Evolutionary conservation across 92 coral and sea anemone genomes (phyloP).

Genomic region (Ricordea florida): DNA sequence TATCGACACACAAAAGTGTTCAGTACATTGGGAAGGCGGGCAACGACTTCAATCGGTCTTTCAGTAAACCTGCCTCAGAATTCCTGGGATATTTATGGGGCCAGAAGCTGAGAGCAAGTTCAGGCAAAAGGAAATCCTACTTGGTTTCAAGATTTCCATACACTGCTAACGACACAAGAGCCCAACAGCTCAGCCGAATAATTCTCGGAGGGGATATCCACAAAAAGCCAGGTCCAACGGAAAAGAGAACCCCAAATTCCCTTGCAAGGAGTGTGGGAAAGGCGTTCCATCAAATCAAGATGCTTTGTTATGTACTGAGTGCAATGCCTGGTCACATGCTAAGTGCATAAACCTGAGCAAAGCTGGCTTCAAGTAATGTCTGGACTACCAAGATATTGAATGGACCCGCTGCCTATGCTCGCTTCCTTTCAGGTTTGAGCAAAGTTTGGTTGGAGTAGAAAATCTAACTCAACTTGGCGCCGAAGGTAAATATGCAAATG

Average conservation of each 20-base stretch:
- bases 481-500: constrained; percentile 23
- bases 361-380: too few relatives aligned
- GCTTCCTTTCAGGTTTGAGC: constrained; percentile 7
- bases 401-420: not conserved
- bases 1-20: not conserved
- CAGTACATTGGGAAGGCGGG: not conserved
- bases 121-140: not conserved
- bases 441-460: not conserved
- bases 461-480: not conserved
- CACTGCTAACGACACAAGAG: not conserved
- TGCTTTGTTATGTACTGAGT: constrained; percentile 40
- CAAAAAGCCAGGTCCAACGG: too few relatives aligned
- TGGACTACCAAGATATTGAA: constrained; percentile 8
- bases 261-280: constrained; percentile 37
- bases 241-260: constrained; percentile 32
- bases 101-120: constrained; percentile 17
- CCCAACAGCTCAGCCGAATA: not conserved
- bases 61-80: constrained; percentile 7
- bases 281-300: constrained; percentile 35
- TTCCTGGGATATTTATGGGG: constrained; percentile 3
- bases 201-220: not conserved
- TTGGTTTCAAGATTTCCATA: not conserved
- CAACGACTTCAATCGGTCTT: constrained; percentile 3
- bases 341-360: too few relatives aligned
- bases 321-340: constrained; percentile 27